Evolutionary conservation across 1,140 invertebrate species (phyloP), one percentile per base, ranked within the genome.

Genomic region (Olivierus martensii): DNA sequence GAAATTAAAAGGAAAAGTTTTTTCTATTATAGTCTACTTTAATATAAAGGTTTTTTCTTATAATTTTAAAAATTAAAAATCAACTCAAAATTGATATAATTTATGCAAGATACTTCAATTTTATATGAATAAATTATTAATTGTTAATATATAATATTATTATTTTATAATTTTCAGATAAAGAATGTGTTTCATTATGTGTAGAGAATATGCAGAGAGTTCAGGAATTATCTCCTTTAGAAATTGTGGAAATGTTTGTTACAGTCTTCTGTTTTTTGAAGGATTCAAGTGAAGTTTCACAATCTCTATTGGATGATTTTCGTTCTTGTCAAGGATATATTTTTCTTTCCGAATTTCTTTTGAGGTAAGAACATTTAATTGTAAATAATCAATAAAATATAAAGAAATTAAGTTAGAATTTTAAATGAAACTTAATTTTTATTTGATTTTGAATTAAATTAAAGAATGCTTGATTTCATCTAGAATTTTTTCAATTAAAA

Each of bases 201-300:
- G 82, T 98, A 62, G 91, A 97, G 67, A 97, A 98, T 72, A 92
- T 97, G 86, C 84, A 93, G 74, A 79, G 85, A 65, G 69, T 68
- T 21, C 81, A 89, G 71, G 87, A 94, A 68, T 72, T 95, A 61
- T 85, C 85, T 56, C 89, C 89, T n/a, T 73, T 94, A 62, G 92
- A 98, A 73, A 81, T 95, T 57, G 88, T 95, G 12, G 91, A 97
- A 73, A 96, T 98, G 90, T 93, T 98, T 74, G 88, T 94, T 35
- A 92, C 91, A 12, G 82, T 97, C 34, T 95, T 98, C 72, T 96
- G 92, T 74, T 94, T 98, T 69, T 75, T 98, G 46, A 96, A 96
- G 75, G 92, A 97, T 67, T 97, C 92, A n/a, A 91, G 91, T 71
- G 90, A 94, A 69, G 84, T 94, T 49, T 93, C 91, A 53, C 88